Base-by-base conservation (phyloP, 2,797 vertebrate species). In the Psittacula derbiana region DNA sequence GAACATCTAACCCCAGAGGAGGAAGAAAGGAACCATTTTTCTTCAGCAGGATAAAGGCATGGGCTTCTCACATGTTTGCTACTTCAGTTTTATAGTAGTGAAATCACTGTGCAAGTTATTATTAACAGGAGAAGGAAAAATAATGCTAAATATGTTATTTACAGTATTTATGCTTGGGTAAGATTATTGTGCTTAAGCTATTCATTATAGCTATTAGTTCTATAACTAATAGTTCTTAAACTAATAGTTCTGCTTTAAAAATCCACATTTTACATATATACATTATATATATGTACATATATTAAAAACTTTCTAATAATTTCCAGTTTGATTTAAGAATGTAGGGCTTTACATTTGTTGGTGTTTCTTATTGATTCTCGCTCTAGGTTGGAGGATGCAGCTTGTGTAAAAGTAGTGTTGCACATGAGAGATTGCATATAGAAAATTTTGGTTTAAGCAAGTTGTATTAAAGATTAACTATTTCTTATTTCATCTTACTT, bases 321-420 rank as follows among this genome's bases (percentile, higher is more conserved):
- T 97, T 96, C 55, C 30, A 67, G 12, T 86, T 91, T 89, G 38
- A 78, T 91, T 91, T 91, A 95, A 95, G 80, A 94, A 58, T 5
- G 84, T 80, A 78, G 87, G 30, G 43, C 41, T 16, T 93, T 81
- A 84, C 57, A 95, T 31, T 80, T 95, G 81, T 95, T 94, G 21
- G n/a, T 90, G 64, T 67, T 81, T 80, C 53, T 72, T 53, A 47
- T 72, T 76, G 67, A 36, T 79, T 55, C 38, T 89, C 8, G 74
- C 28, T 87, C 30, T 40, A 50, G 33, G 16, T 12, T 91, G 65
- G 83, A 97, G 80, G 84, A 94, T 20, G 7, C 7, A 16, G 43
- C 52, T 95, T 91, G n/a, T 91, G 23, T 36, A 58, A 16, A 36
- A 36, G n/a, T 58, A 36, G 55, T 36, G 23, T 58, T 58, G 55